Conservation (phyloP, 1,140 invertebrate genomes). For the Vollenhovia emeryi region DNA sequence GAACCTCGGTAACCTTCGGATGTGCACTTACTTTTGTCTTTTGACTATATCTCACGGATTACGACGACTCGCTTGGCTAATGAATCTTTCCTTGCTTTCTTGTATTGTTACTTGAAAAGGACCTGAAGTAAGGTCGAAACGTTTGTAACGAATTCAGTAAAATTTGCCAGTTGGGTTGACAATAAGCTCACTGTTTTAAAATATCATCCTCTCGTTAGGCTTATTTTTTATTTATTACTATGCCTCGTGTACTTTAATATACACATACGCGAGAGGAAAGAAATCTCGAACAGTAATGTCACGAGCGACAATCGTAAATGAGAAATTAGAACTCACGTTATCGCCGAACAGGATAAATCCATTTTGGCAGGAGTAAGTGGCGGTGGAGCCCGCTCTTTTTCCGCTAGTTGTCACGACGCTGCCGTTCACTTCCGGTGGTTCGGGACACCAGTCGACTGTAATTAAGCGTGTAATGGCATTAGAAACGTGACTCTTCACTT, state of each 20-base stretch:
- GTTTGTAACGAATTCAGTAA: no score
- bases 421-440: conserved; percentile 90
- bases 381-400: conserved; percentile 90
- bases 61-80: no score
- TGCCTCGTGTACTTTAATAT: neutral
- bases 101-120: no score
- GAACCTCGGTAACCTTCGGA: no score
- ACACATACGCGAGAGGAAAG: neutral
- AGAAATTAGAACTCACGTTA: conserved; percentile 87
- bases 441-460: conserved; percentile 93
- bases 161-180: no score
- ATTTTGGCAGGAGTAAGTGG: conserved; percentile 92
- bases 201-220: neutral
- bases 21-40: no score
- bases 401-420: conserved; percentile 90
- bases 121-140: no score
- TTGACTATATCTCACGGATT: no score
- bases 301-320: neutral
- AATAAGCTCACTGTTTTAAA: no score
- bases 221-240: neutral
- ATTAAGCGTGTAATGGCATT: conserved; percentile 30
- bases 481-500: neutral
- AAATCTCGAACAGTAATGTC: neutral
- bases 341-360: conserved; percentile 95
- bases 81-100: no score